Conservation (phyloP, 2,888 invertebrate species). For the Bhutanitis thaidina region DNA sequence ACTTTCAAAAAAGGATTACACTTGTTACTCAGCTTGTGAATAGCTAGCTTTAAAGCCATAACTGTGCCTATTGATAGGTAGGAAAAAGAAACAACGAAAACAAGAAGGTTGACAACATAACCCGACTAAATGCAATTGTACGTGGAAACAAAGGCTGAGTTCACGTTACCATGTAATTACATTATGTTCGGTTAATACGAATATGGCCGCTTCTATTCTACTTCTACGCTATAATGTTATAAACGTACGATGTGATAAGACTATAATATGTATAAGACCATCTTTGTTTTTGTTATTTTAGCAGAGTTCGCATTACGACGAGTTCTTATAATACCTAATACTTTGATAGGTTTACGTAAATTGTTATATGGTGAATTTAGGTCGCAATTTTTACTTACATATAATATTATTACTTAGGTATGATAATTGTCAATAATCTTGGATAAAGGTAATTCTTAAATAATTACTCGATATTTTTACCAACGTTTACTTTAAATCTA, state of each 20-base stretch:
- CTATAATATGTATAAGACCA: too few species aligned
- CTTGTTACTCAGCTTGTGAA: conserved; percentile 24
- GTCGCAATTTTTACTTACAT: too few species aligned
- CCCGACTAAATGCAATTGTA: conserved; percentile 42
- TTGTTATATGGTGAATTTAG: neutral
- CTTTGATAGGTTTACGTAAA: neutral
- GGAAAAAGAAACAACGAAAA: conserved; percentile 63
- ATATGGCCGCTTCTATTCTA: conserved; percentile 40
- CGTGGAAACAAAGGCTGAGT: conserved; percentile 47
- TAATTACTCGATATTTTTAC: too few species aligned
- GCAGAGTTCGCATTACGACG: conserved; percentile 13
- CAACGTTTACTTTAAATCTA: too few species aligned
- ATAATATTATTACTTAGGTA: too few species aligned
- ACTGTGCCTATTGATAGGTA: conserved; percentile 46
- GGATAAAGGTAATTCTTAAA: too few species aligned
- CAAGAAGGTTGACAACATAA: conserved; percentile 61
- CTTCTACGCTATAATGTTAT: neutral
- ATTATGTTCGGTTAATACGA: conserved; percentile 27
- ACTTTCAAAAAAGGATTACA: too few species aligned
- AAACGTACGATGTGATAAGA: conserved; percentile 27
- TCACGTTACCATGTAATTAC: conserved; percentile 27
- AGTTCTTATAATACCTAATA: conserved; percentile 1
- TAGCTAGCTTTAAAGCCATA: conserved; percentile 42
- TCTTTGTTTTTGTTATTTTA: conserved; percentile 29
- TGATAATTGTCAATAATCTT: too few species aligned